A percentile compares a stretch with the other conserved stretches of the same genome.
Evolutionary conservation across 2,113 vertebrate genomes (phyloP).

Genomic region (Alces alces): DNA sequence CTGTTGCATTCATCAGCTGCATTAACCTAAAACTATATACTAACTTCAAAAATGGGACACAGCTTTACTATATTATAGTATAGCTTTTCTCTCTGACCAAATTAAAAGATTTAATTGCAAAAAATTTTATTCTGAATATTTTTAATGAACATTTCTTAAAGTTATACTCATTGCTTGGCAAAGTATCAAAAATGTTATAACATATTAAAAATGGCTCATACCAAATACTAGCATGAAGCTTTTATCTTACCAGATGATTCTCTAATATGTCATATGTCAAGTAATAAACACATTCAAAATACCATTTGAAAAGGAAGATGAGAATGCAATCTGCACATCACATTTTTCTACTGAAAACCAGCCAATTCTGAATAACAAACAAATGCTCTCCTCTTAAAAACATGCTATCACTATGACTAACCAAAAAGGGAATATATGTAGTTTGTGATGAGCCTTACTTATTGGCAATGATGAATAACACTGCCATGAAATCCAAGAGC

Average conservation of each 20-base stretch:
- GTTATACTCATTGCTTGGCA: conserved; percentile 45
- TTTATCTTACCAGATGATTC: conserved; percentile 60
- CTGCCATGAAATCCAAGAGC: neutral
- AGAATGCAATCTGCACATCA: conserved; percentile 59
- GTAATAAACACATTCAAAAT: conserved; percentile 60
- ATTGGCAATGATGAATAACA: conserved; percentile 8
- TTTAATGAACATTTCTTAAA: conserved; percentile 51
- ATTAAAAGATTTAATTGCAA: conserved; percentile 34
- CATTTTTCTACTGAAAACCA: conserved; percentile 61
- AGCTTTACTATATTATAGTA: neutral
- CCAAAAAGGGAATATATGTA: neutral
- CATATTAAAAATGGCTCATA: conserved; percentile 49
- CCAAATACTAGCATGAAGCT: conserved; percentile 46
- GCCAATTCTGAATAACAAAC: conserved; percentile 57
- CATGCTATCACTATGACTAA: conserved; percentile 18
- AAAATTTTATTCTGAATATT: conserved; percentile 25
- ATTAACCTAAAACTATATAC: neutral
- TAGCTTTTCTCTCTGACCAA: neutral
- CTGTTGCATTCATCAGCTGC: neutral
- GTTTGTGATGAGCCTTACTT: conserved; percentile 41
- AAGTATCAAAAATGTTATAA: conserved; percentile 33
- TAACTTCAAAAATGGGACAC: neutral
- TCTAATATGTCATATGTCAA: conserved; percentile 63
- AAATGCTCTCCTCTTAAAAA: conserved; percentile 45
- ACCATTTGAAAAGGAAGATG: conserved; percentile 57